Conservation (phyloP, 1,140 invertebrate genomes). For the Anoplolepis gracilipes region DNA sequence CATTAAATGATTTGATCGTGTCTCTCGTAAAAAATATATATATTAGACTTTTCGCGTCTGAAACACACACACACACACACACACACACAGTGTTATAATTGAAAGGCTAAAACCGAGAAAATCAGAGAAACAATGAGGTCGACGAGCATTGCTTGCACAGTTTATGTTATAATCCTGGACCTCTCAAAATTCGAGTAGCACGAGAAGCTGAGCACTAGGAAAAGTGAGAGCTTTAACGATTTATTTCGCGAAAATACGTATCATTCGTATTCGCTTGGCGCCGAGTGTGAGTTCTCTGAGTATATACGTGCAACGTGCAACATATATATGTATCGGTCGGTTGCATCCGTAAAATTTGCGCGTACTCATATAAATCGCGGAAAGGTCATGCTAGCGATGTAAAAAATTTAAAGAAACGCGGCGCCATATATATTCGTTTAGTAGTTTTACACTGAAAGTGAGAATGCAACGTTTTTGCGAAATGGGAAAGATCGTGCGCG, state of each 20-base stretch:
- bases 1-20: not conserved
- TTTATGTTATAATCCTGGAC: constrained; percentile 3
- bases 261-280: constrained; percentile 13
- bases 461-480: not conserved
- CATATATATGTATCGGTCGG: not conserved
- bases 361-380: not conserved
- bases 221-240: not conserved
- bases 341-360: not conserved
- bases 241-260: constrained; percentile 17
- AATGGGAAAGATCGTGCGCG: constrained; percentile 1
- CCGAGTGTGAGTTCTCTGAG: not conserved
- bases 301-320: not conserved
- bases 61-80: not conserved
- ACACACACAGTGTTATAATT: not conserved
- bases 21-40: not conserved
- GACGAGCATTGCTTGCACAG: not conserved
- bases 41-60: not conserved
- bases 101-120: not conserved
- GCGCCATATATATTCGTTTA: not conserved
- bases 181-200: not conserved
- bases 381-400: not conserved
- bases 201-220: not conserved
- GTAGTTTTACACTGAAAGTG: not conserved
- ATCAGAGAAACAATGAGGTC: constrained; percentile 9
- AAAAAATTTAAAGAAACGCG: constrained; percentile 32